Conservation (phyloP, 1,140 invertebrate genomes). For the Drosophila lacteicornis region DNA sequence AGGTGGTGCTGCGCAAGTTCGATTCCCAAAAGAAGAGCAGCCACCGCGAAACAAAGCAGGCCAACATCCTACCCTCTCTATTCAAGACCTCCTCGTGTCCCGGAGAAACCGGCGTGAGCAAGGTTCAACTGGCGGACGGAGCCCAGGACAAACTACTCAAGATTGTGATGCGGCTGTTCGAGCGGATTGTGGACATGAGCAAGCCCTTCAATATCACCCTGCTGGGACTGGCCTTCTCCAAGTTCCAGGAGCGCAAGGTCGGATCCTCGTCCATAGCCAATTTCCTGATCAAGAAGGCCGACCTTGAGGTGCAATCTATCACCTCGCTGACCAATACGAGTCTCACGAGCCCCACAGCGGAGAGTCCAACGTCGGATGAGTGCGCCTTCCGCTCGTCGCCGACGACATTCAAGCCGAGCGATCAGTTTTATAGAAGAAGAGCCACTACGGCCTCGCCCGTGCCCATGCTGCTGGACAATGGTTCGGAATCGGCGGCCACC, state of each 20-base stretch:
- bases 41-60: constrained; percentile 90
- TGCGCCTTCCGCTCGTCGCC: constrained; percentile 77
- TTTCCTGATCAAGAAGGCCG: constrained; percentile 89
- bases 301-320: constrained; percentile 90
- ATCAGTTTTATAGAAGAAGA: constrained; percentile 77
- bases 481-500: constrained; percentile 85
- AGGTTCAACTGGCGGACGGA: constrained; percentile 86
- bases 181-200: constrained; percentile 89
- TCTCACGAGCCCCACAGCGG: constrained; percentile 63
- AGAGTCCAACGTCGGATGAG: constrained; percentile 63
- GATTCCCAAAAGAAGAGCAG: constrained; percentile 87
- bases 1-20: constrained; percentile 90
- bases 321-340: constrained; percentile 86
- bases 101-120: constrained; percentile 79
- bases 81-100: constrained; percentile 86
- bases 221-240: constrained; percentile 91
- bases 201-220: constrained; percentile 92
- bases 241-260: constrained; percentile 89
- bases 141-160: constrained; percentile 88
- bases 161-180: constrained; percentile 91
- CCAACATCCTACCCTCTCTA: constrained; percentile 88
- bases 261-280: constrained; percentile 89
- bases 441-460: constrained; percentile 85
- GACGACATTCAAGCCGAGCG: constrained; percentile 77
- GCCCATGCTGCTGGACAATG: constrained; percentile 86